phyloP scores from a whole-genome alignment of 2,113 vertebrate genomes.

The Propithecus coquereli region DNA sequence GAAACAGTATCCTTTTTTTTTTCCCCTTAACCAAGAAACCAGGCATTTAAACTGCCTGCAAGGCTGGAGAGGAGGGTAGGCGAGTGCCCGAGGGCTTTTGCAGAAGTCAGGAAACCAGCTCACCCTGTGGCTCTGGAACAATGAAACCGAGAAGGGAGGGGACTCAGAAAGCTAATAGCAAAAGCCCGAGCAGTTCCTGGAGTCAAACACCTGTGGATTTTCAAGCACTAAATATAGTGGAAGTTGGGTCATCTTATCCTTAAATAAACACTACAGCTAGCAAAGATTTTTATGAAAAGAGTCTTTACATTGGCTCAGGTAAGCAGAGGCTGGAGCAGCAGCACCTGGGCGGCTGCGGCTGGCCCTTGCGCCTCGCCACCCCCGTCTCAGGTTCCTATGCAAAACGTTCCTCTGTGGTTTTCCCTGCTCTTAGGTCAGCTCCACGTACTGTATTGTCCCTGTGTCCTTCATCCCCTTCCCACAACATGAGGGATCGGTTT shows the following conservation, averaged over 20 bases:
- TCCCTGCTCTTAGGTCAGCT: not conserved
- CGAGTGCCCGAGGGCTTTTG: no score
- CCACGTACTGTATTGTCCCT: not conserved
- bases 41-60: not conserved
- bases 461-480: not conserved
- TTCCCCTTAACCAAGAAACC: not conserved
- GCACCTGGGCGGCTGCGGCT: fast-evolving
- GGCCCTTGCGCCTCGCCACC: not conserved
- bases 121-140: not conserved
- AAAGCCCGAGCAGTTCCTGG: not conserved
- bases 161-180: not conserved
- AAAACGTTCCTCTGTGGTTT: not conserved
- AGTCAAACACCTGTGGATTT: conserved; percentile 64
- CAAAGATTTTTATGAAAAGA: not conserved
- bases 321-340: not conserved
- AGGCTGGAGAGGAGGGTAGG: not conserved
- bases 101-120: not conserved
- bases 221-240: conserved; percentile 55
- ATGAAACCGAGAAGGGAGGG: conserved; percentile 15
- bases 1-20: not conserved
- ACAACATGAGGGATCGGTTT: not conserved
- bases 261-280: conserved; percentile 33
- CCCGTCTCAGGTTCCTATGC: not conserved
- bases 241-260: conserved; percentile 45
- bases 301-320: not conserved